These are phyloP conservation scores for Cacoxenus indagator DNA, from an alignment of 2,888 invertebrate species.

Conservation along the genomic window DNA sequence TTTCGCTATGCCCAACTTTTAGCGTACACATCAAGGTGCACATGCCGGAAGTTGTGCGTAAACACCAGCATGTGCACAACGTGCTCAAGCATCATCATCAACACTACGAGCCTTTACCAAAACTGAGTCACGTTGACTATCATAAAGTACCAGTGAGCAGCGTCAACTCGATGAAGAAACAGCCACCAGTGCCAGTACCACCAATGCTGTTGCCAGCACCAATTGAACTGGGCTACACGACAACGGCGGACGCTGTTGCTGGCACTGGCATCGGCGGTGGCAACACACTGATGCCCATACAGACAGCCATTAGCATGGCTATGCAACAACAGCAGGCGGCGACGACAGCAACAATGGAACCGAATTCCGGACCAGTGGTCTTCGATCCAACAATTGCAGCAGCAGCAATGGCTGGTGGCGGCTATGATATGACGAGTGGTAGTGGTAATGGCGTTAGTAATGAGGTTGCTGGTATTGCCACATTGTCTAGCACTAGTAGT, in stretches of 20 bases:
- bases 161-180: constrained; percentile 20
- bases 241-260: constrained; percentile 33
- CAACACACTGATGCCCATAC: constrained; percentile 44
- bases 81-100: constrained; percentile 43
- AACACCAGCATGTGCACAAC: constrained; percentile 57
- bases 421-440: constrained; percentile 1
- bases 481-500: constrained; percentile 2
- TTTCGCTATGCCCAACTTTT: constrained; percentile 6
- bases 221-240: constrained; percentile 47
- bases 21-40: constrained; percentile 65
- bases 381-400: constrained; percentile 40
- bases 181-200: constrained; percentile 18
- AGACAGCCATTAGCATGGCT: constrained; percentile 38
- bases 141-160: background rate
- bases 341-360: constrained; percentile 28
- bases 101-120: constrained; percentile 29
- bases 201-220: background rate
- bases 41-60: constrained; percentile 57
- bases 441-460: constrained; percentile 29
- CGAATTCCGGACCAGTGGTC: constrained; percentile 55
- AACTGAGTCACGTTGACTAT: constrained; percentile 5
- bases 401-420: constrained; percentile 10
- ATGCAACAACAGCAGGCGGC: constrained; percentile 24
- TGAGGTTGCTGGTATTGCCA: background rate
- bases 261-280: constrained; percentile 37